Base-by-base conservation (phyloP, 1,140 invertebrate species). In the Agrilus planipennis region DNA sequence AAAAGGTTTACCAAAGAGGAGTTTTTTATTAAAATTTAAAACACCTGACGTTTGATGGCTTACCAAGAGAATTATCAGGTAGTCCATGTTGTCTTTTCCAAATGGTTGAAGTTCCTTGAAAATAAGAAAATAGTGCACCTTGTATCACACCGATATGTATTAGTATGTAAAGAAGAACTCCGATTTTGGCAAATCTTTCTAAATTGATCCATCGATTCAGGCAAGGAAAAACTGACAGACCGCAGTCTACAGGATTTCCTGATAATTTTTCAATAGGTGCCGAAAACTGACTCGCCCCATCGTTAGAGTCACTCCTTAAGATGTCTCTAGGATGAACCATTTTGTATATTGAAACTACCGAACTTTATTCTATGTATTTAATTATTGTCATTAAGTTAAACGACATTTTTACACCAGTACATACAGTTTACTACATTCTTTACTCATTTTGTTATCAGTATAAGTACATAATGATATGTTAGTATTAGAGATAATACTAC, bases 221-320 rank as follows among this genome's bases (percentile, higher is more conserved):
- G 47, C 72, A 75, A 43, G 63, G 71, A 27, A 74, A 41, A 23
- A 63, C 64, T 37, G 52, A 63, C 41, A 75, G 70, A 22, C 76
- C 76, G 45, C 76, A 78, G 46, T 77, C 76, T n/a, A 77, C 60
- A 41, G 66, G 65, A 51, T 72, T 66, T 42, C 49, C 49, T 21
- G 3, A 57, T 53, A 50, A 62, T 60, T 61, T 57, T 53, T 68
- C 57, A 4, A 61, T 55, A 40, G 67, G 64, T 20, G 65, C 68
- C 9, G 62, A 52, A 29, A 69, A 52, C n/a, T 56, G 49, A 39
- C 60, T 53, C 43, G 62, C 62, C 21, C 51, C 54, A 41, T 67
- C 62, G n/a, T n/a, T n/a, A 4, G 63, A 61, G 39, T 57, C 35
- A 21, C 50, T 45, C 36, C 57, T 43, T 28, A 59, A 37, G 29